Percentiles rank a stretch among this genome's conserved stretches.
These are phyloP conservation scores for Pseudocheirus occidentalis DNA, from an alignment of 2,797 vertebrate species.

Conservation along the genomic window DNA sequence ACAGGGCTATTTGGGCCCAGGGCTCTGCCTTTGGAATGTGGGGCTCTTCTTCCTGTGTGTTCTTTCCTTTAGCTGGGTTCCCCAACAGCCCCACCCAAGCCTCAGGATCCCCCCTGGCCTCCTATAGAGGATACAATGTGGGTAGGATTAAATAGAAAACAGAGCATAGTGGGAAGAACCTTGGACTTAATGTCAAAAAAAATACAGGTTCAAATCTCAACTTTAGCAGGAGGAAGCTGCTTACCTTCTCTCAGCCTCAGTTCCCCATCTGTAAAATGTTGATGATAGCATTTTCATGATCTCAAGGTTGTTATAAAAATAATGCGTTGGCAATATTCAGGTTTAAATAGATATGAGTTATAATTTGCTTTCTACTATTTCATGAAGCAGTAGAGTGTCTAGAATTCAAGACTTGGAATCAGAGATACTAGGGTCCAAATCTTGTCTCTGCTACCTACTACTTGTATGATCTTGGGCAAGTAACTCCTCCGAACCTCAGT, in stretches of 20 bases:
- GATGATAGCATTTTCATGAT: neutral
- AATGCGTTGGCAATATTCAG: neutral
- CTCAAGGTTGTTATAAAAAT: neutral
- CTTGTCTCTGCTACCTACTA: neutral
- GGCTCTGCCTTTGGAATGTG: neutral
- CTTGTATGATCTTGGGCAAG: neutral
- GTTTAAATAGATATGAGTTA: neutral
- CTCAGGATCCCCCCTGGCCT: neutral
- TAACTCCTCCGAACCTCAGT: neutral
- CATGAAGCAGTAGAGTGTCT: neutral
- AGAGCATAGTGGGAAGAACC: neutral
- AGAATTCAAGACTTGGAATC: neutral
- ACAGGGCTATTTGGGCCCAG: neutral
- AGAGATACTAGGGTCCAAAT: neutral
- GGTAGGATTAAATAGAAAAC: neutral
- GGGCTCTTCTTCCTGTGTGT: neutral
- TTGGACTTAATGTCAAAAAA: neutral
- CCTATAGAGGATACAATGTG: neutral
- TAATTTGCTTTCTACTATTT: neutral
- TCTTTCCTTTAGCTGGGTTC: neutral
- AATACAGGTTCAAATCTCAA: neutral
- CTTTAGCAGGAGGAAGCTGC: neutral
- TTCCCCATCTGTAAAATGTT: neutral
- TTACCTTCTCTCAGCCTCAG: neutral
- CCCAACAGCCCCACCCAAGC: neutral